These are phyloP conservation scores for Mastigias papua DNA, from an alignment of 30 jellyfish, hydroid and myxozoan species.

Conservation along the genomic window DNA sequence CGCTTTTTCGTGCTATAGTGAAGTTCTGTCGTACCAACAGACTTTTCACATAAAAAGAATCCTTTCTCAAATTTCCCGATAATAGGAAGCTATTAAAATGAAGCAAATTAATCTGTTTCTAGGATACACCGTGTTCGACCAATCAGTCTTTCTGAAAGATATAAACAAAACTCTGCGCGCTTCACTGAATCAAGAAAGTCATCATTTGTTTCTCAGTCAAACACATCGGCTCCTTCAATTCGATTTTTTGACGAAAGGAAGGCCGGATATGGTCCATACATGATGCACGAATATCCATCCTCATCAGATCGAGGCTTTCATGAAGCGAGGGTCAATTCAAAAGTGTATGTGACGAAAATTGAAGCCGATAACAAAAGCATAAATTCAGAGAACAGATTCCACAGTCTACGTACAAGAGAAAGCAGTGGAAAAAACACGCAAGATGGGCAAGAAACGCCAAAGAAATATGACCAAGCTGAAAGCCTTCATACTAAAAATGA, in stretches of 20 bases:
- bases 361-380: background rate
- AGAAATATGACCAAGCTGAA: background rate
- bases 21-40: too few species aligned
- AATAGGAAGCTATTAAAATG: too few species aligned
- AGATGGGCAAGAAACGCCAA: background rate
- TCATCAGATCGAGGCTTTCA: conserved; percentile 18
- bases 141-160: conserved; percentile 21
- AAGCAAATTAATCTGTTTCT: background rate
- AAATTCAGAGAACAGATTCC: conserved; percentile 12
- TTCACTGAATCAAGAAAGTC: conserved; percentile 13
- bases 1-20: too few species aligned
- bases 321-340: conserved; percentile 21
- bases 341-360: background rate
- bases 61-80: too few species aligned
- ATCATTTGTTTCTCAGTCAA: background rate
- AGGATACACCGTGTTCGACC: conserved; percentile 47
- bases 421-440: background rate
- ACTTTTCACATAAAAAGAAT: too few species aligned
- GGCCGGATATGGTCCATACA: background rate
- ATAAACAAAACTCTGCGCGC: conserved; percentile 13
- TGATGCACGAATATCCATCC: background rate
- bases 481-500: background rate
- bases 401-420: background rate
- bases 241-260: background rate
- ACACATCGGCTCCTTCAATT: background rate